These are phyloP conservation scores for Tapera naevia DNA, from an alignment of 2,797 vertebrate genomes.

Conservation along the genomic window DNA sequence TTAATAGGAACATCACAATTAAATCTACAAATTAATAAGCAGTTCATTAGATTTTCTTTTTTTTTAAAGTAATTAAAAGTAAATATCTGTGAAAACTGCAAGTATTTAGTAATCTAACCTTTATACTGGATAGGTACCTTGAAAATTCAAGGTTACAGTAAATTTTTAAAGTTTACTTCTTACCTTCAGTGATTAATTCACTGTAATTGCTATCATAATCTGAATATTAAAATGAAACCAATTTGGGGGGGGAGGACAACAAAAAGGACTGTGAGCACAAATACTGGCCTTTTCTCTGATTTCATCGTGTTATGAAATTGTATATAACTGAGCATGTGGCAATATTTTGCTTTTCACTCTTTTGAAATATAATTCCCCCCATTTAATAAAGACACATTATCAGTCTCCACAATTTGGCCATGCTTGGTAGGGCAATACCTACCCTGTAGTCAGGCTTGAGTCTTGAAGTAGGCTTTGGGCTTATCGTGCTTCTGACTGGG, in stretches of 20 bases:
- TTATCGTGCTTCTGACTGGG: rapidly evolving
- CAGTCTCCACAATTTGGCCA: not conserved
- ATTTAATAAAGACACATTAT: rapidly evolving
- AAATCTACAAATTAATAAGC: not conserved
- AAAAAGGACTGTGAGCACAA: not conserved
- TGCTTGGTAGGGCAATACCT: not conserved
- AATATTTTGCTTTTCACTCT: conserved; percentile 18
- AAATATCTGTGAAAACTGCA: not conserved
- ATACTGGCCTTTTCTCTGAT: not conserved
- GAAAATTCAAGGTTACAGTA: not conserved
- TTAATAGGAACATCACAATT: rapidly evolving
- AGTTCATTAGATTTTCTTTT: not conserved
- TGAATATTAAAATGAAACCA: not conserved
- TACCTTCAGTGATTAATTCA: not conserved
- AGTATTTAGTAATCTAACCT: not conserved
- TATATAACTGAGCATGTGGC: not conserved
- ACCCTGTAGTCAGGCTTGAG: not conserved
- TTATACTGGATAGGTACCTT: not conserved
- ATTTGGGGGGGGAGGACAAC: not conserved
- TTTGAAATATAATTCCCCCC: not conserved
- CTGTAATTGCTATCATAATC: not conserved
- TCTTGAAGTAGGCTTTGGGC: not conserved
- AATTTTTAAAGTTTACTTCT: not conserved
- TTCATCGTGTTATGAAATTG: not conserved
- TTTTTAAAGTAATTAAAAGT: not conserved